Base-by-base conservation (phyloP, 2,113 vertebrate species). In the Ceyx melanurus region DNA sequence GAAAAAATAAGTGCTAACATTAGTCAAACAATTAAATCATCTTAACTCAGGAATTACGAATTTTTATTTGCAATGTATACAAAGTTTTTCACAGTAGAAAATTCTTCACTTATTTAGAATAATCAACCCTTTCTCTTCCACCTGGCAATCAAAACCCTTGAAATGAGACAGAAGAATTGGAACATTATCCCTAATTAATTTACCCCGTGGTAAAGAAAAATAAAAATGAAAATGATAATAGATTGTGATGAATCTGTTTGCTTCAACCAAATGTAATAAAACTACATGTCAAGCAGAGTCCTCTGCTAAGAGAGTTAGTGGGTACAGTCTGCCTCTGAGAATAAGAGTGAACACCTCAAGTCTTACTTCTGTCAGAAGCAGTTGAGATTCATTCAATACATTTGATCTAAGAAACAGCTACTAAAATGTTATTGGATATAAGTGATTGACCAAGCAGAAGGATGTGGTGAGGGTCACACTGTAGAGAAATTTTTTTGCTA, bases 391-490 rank as follows among this genome's bases (percentile, higher is more conserved):
- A 26, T 90, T 89, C 64, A 85, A 29, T 60, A n/a, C 18, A 51
- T 88, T 93, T 83, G 14, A 56, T 74, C 57, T 12, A 83, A 93
- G 88, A 78, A 82, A 89, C 67, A 70, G 19, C 31, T 89, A 56
- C 86, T 87, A 66, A 93, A 85, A 54, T 85, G 50, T 86, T 85
- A 62, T 66, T 91, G 37, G 84, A 57, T 60, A 76, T 87, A 93
- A 96, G 50, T 85, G 71, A 64, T 85, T 91, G 78, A 58, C 71
- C 84, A 96, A 94, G 84, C 66, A 90, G 91, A 84, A 96, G 62
- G 33, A 84, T 26, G 29, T 31, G 46, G 42, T 3, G 8, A 91
- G 40, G 43, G 46, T 89, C 67, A 80, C 20, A 71, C 40, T 43
- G 58, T 26, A 90, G 46, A 56, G 62, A 50, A 2, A 62, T 86